A percentile compares a stretch with the other conserved stretches of the same genome.
Conservation (phyloP, 1,140 invertebrate genomes). For the Temnothorax curvispinosus region DNA sequence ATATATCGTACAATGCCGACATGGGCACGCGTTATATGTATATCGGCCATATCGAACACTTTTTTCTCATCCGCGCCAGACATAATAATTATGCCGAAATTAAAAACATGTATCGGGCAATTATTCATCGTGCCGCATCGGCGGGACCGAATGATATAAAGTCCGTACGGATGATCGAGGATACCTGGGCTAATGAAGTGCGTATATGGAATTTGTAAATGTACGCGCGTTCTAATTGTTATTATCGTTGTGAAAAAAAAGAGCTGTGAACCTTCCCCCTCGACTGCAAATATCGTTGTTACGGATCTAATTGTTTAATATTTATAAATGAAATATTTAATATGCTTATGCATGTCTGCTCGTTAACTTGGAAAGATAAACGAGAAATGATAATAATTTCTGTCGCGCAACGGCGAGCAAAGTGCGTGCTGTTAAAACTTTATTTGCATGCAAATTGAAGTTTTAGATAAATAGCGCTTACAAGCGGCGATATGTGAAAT, state of each 20-base stretch:
- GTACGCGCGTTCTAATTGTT: background rate
- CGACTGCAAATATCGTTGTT: background rate
- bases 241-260: background rate
- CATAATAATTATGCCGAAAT: slow-evolving; percentile 49
- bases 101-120: slow-evolving; percentile 43
- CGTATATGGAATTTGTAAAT: background rate
- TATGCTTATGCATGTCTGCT: background rate
- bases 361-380: slow-evolving; percentile 34
- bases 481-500: slow-evolving; percentile 42
- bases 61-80: slow-evolving; percentile 15
- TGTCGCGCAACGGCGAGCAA: slow-evolving; percentile 14
- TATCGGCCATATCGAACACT: slow-evolving; percentile 58
- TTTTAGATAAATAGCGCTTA: slow-evolving; percentile 42
- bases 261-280: background rate
- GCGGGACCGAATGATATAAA: background rate
- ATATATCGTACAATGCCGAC: slow-evolving; percentile 8
- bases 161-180: slow-evolving; percentile 6
- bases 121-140: slow-evolving; percentile 19
- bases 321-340: slow-evolving; percentile 41
- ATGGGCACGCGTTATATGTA: slow-evolving; percentile 31
- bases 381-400: slow-evolving; percentile 34
- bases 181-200: slow-evolving; percentile 7
- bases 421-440: slow-evolving; percentile 38
- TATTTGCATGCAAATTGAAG: slow-evolving; percentile 56
- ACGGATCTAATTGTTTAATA: slow-evolving; percentile 31